These are phyloP conservation scores for Halictus ligatus DNA, from an alignment of 2,888 invertebrate species.

Conservation along the genomic window DNA sequence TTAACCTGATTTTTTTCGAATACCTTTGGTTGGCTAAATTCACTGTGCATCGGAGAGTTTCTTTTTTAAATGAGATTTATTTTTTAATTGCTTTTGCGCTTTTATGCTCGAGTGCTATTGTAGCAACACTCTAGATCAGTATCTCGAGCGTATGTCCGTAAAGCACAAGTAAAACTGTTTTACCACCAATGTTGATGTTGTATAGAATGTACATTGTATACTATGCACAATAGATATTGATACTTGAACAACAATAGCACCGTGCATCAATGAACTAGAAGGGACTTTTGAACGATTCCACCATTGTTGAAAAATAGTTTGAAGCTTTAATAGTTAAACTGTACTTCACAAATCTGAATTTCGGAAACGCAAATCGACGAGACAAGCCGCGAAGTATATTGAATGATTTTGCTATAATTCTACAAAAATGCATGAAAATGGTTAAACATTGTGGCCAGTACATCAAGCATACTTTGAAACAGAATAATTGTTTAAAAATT, in stretches of 20 bases:
- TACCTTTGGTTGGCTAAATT: not conserved
- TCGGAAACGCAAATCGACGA: not conserved
- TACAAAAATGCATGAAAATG: not conserved
- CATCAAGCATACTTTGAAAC: not conserved
- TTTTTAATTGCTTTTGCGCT: not conserved
- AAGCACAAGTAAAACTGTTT: not conserved
- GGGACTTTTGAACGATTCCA: not conserved
- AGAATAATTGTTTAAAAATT: not conserved
- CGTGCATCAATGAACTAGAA: not conserved
- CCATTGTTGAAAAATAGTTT: not conserved
- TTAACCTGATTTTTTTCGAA: not conserved
- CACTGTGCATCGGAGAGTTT: not conserved
- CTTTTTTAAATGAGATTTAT: not conserved
- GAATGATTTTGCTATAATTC: not conserved
- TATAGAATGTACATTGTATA: not conserved
- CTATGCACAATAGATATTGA: not conserved
- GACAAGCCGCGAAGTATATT: not conserved
- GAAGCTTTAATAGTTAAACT: not conserved
- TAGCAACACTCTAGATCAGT: not conserved
- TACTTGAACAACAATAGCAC: not conserved
- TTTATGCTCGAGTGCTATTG: not conserved
- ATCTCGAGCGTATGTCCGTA: not conserved
- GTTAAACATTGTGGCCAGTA: not conserved
- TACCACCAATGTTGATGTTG: not conserved
- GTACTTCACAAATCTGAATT: not conserved